phyloP scores from a whole-genome alignment of 2,113 vertebrate genomes.

The Limnothrissa miodon region DNA sequence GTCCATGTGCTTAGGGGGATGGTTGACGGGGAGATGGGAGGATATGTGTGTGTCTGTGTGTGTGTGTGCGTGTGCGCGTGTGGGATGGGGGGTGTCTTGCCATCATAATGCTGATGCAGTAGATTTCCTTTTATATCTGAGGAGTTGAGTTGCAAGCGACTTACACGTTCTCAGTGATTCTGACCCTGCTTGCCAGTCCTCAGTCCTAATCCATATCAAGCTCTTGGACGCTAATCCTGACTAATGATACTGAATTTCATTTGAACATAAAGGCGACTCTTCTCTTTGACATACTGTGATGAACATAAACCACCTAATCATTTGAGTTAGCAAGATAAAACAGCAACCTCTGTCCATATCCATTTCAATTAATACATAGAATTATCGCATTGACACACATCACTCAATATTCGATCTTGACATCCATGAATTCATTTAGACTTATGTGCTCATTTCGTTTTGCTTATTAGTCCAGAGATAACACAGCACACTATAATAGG shows the following conservation, averaged over 20 bases:
- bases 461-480: no score
- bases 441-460: no score
- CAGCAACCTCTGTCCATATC: neutral
- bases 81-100: neutral
- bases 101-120: slow-evolving; percentile 5
- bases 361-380: no score
- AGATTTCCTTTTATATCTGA: neutral
- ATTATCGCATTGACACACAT: no score
- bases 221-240: neutral
- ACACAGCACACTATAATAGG: no score
- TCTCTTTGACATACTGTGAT: no score
- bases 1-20: neutral
- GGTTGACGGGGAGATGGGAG: neutral
- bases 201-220: neutral
- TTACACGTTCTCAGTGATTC: neutral
- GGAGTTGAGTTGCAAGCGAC: neutral
- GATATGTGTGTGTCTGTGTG: neutral
- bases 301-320: neutral
- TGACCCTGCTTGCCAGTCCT: neutral
- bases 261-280: neutral
- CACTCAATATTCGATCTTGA: no score
- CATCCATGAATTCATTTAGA: no score
- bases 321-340: slow-evolving; percentile 4
- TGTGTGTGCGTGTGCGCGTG: no score
- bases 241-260: neutral